Evolutionary conservation across 1,140 invertebrate species (phyloP), one percentile per base, ranked within the genome.

Genomic region (Leptopilina boulardi): DNA sequence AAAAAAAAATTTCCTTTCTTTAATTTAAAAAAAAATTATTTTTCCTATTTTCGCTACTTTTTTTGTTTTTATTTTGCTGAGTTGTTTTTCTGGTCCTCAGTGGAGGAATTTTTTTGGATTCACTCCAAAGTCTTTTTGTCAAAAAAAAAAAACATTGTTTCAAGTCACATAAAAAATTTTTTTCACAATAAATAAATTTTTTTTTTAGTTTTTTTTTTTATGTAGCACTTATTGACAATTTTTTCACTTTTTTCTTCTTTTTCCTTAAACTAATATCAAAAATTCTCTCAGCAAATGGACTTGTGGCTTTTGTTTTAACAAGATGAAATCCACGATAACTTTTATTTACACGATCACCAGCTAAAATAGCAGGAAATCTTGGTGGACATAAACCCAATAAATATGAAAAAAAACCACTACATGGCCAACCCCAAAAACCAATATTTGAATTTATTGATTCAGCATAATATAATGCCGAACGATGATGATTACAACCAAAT

Each of bases 341-440:
- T 9, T 21, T 56, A 47, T 90, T 54, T 11, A 90, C 87, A 0
- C 76, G 77, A 21, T 91, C 89, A 0, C 90, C 90, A 11, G 88
- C 90, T 8, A 88, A 42, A 0, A 89, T 83, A 0, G 89, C 88
- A 0, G 89, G 89, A 9, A 82, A 86, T 23, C 85, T 89, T 3
- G 84, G 90, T 41, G 87, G 89, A 75, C 91, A 96, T 3, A 93
- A 88, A 0, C 94, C 93, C 1, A 94, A 76, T 2, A 95, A 85
- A 79, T 95, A 94, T 0, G 91, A 79, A 1, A 94, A 84, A 90
- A 94, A 94, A 10, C 93, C 93, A 23, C 89, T 83, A 83, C 96
- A 97, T 0, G 92, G 92, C 85, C 92, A 94, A 0, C 93, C 94
- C 89, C 93, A 95, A 84, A 97, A 97, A 0, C 96, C 96, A 0